These are phyloP conservation scores for Neogale vison DNA, from an alignment of 2,113 vertebrate species.

Conservation along the genomic window DNA sequence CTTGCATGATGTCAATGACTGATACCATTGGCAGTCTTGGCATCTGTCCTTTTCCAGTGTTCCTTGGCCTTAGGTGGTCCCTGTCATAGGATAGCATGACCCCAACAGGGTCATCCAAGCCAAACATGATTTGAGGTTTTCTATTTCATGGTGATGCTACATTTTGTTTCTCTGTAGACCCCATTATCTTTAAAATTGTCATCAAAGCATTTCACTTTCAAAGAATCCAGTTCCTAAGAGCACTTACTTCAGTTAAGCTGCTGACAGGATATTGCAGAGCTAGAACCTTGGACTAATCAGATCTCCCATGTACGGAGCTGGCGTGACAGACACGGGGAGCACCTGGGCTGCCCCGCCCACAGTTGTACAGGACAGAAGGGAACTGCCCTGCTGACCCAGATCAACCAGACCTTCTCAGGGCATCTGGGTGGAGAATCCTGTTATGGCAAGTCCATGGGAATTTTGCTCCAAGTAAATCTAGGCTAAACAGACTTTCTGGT, in stretches of 20 bases:
- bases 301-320: neutral
- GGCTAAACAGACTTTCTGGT: neutral
- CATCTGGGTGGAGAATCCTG: neutral
- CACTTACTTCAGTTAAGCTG: neutral
- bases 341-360: neutral
- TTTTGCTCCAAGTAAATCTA: neutral
- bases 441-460: neutral
- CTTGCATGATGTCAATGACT: neutral
- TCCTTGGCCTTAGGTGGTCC: neutral
- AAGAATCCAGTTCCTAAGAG: neutral
- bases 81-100: no score
- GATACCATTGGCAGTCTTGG: neutral
- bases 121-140: neutral
- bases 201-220: neutral
- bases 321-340: neutral
- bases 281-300: neutral
- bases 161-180: neutral
- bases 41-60: neutral
- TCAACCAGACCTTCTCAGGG: neutral
- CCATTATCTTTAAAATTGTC: neutral
- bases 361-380: neutral
- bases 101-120: neutral
- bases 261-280: neutral
- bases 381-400: neutral
- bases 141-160: neutral